Percentiles rank a stretch among this genome's conserved stretches.
Evolutionary conservation across 1,140 invertebrate species (phyloP).

Genomic region (Anadara kagoshimensis): DNA sequence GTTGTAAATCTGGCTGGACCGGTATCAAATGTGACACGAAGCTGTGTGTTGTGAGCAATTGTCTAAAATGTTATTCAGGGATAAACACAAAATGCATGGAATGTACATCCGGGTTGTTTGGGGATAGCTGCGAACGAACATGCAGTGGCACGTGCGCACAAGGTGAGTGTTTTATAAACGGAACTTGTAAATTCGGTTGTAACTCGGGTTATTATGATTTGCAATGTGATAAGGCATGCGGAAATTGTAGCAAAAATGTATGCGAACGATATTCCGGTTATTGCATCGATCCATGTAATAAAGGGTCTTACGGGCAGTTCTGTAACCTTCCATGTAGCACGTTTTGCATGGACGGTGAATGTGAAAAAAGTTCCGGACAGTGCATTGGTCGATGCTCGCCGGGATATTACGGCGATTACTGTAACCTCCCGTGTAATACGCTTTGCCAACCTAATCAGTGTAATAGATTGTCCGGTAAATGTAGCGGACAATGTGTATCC

Average conservation of each 20-base stretch:
- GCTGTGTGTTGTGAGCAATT: background rate
- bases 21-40: background rate
- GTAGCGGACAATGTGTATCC: conserved; percentile 36
- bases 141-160: background rate
- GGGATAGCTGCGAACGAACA: conserved; percentile 1
- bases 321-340: conserved; percentile 2
- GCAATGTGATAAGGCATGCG: conserved; percentile 1
- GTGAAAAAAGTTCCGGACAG: conserved; percentile 4
- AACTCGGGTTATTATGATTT: background rate
- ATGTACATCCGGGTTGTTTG: conserved; percentile 1
- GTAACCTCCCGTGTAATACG: conserved; percentile 28
- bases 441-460: conserved; percentile 29
- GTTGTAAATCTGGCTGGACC: conserved; percentile 19
- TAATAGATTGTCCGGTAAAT: conserved; percentile 32
- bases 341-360: background rate
- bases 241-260: conserved; percentile 11
- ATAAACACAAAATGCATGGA: conserved; percentile 1
- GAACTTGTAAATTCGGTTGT: conserved; percentile 8
- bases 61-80: conserved; percentile 2
- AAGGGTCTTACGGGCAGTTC: conserved; percentile 17
- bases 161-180: background rate
- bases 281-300: conserved; percentile 18
- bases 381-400: conserved; percentile 13
- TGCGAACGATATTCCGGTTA: background rate
- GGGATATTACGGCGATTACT: conserved; percentile 31